phyloP scores from a whole-genome alignment of 2,113 vertebrate species.

The Microcebus griseorufus region DNA sequence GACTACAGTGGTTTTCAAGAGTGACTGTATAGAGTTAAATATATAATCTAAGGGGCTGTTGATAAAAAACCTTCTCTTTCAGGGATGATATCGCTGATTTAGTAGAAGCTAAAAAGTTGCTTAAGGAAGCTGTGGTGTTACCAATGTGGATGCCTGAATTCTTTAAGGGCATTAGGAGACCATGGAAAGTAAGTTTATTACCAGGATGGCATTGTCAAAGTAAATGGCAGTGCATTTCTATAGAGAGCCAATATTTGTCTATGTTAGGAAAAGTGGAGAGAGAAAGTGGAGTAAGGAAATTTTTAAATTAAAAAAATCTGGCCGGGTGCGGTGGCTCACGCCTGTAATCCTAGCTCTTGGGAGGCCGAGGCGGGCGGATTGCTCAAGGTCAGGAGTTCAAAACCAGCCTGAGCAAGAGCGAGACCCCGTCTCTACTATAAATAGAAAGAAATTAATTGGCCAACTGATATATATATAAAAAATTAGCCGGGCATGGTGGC shows the following conservation, averaged over 20 bases:
- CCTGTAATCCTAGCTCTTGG: too few species aligned
- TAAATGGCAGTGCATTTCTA: neutral
- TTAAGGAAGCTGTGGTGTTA: conserved; percentile 97
- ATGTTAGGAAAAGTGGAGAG: neutral
- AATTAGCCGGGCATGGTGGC: too few species aligned
- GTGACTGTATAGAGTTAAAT: neutral
- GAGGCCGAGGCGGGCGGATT: too few species aligned
- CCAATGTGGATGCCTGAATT: conserved; percentile 99
- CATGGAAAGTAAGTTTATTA: conserved; percentile 93
- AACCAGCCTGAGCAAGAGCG: too few species aligned
- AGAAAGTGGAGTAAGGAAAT: neutral
- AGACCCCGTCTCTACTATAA: too few species aligned
- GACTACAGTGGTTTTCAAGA: neutral
- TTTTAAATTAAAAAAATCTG: too few species aligned
- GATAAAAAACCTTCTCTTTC: conserved; percentile 64
- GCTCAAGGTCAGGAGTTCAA: too few species aligned
- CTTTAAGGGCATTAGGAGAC: conserved; percentile 98
- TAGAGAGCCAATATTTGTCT: neutral
- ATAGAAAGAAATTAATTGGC: too few species aligned
- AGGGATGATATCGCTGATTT: conserved; percentile 98
- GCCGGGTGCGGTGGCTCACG: too few species aligned
- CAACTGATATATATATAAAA: too few species aligned
- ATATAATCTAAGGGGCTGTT: neutral
- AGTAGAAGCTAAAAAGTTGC: conserved; percentile 96
- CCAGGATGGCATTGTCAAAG: neutral